These are phyloP conservation scores for Papilio polytes DNA, from an alignment of 1,140 invertebrate species.

Conservation along the genomic window DNA sequence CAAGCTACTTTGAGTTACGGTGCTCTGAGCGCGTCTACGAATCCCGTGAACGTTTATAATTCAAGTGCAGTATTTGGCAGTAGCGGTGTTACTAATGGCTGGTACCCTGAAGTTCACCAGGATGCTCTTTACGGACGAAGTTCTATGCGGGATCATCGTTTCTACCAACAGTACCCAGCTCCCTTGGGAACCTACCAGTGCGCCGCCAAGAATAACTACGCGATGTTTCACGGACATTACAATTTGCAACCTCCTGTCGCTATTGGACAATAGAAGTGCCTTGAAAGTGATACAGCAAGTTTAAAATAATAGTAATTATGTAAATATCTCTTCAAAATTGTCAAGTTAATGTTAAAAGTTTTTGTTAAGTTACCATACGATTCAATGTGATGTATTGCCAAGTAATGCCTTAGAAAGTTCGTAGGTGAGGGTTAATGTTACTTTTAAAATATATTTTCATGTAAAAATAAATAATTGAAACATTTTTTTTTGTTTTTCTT, in stretches of 20 bases:
- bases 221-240: slow-evolving; percentile 81
- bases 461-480: slow-evolving; percentile 40
- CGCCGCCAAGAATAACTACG: slow-evolving; percentile 79
- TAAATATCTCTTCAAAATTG: slow-evolving; percentile 16
- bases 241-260: slow-evolving; percentile 78
- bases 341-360: slow-evolving; percentile 38
- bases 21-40: slow-evolving; percentile 53
- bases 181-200: slow-evolving; percentile 75
- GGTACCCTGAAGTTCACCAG: slow-evolving; percentile 68
- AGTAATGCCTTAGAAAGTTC: slow-evolving; percentile 43
- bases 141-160: slow-evolving; percentile 59
- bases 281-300: slow-evolving; percentile 12
- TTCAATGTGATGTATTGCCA: slow-evolving; percentile 49
- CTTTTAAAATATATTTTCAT: slow-evolving; percentile 40
- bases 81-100: slow-evolving; percentile 55
- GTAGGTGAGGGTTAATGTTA: slow-evolving; percentile 34
- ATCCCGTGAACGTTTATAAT: slow-evolving; percentile 56
- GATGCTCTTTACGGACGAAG: slow-evolving; percentile 61
- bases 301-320: slow-evolving; percentile 22
- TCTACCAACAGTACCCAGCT: slow-evolving; percentile 75
- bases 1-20: slow-evolving; percentile 58
- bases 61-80: slow-evolving; percentile 57
- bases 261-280: slow-evolving; percentile 71
- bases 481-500: not conserved
- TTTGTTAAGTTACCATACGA: slow-evolving; percentile 59